Evolutionary conservation across 1,140 invertebrate genomes (phyloP), one percentile per base, ranked within the genome.

Genomic region (Drosophila kepulauana): DNA sequence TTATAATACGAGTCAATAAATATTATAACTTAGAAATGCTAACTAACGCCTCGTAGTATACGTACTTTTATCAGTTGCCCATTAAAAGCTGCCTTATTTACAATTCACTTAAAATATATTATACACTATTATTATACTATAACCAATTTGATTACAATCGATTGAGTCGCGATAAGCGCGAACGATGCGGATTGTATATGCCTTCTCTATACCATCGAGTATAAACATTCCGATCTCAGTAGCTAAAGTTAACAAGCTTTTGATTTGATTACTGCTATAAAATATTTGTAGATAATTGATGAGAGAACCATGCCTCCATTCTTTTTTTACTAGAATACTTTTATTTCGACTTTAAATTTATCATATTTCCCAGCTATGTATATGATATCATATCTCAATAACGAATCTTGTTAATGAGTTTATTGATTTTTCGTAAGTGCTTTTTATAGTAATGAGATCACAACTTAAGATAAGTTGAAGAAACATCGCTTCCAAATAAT

Each of bases 1-100:
- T 59, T 61, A 30, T n/a, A 68, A 41, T 20, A 35, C 16, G 54
- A 59, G 4, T 68, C 13, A 68, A 68, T 68, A 59, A 68, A 68
- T 68, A 46, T 56, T 4, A 48, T 46, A 16, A 64, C 10, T 61
- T 16, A 45, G 38, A 45, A 35, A 43, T 67, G 43, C 16, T 30
- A 58, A 20, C 16, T 30, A 58, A 20, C 54, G 28, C 51, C 28
- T 7, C 57, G 3, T 48, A 20, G 2, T 28, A 15, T 57, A 7
- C 57, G 7, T 48, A 20, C 5, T 28, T 25, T 57, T 67, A 25
- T 56, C 51, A 56, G 63, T 52, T 41, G 46, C 8, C 8, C 20
- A 35, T 28, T n/a, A 5, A 15, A 45, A 13, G 25, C 20, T 15
- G n/a, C 25, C 20, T 25, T 28, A 59, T 45, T 45, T 35, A 64